Base-by-base conservation (phyloP, 2,888 invertebrate genomes). In the Drosophila neotestacea region DNA sequence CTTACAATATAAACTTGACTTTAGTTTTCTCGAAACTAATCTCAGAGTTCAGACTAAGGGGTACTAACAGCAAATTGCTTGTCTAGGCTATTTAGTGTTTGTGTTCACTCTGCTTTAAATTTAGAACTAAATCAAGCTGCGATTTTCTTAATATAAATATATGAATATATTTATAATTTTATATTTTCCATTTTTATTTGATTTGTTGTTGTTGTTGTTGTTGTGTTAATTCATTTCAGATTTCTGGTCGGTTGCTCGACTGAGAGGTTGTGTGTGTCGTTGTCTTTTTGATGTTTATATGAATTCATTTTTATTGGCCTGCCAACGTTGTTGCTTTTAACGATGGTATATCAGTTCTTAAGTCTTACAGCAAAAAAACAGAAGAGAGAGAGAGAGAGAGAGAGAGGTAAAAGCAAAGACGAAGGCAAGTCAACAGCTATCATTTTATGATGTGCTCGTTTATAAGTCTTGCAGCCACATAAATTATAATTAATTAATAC, bases 401-500 rank as follows among this genome's bases (percentile, higher is more conserved):
- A 13, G 30, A 39, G 4, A 51, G 27, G 7, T 2, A 30, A 4
- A 28, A 16, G 16, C 16, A 16, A 13, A 42, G 22, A n/a, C 42
- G 44, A 55, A 55, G 51, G 27, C 50, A 48, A 32, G 52, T 36
- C 50, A 48, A 52, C 48, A 61, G 65, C 60, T 70, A 88, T 84
- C 66, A 81, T 83, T 85, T 86, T 89, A 88, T 88, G 83, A 76
- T 81, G 76, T 83, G 86, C 77, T 79, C 73, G 72, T 76, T 81
- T 74, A 79, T 81, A 83, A 71, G 63, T 73, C 84, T 77, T 78
- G 77, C 81, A 80, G 66, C 61, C 71, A 76, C 83, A 88, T 89
- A 90, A 90, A 88, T 89, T 89, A 74, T 73, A 78, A 72, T 86
- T 87, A 89, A 89, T 88, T 90, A 89, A 81, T 79, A 73, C 65